A percentile compares a stretch with the other conserved stretches of the same genome.
These are phyloP conservation scores for Pardalotus punctatus DNA, from an alignment of 2,113 vertebrate species.

Conservation along the genomic window DNA sequence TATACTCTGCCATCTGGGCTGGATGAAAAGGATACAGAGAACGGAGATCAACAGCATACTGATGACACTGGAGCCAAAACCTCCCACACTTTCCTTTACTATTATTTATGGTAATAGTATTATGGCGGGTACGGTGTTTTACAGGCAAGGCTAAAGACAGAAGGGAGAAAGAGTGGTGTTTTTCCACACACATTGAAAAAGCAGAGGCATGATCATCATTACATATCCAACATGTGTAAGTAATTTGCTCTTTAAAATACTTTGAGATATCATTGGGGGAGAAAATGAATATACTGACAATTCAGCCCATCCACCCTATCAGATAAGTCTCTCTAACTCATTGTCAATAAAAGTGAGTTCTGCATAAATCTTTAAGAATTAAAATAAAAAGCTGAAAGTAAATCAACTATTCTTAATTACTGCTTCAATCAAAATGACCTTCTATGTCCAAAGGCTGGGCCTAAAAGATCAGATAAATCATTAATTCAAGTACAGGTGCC, in stretches of 20 bases:
- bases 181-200: constrained; percentile 41
- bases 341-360: background rate
- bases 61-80: constrained; percentile 61
- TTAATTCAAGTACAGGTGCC: background rate
- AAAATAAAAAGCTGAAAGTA: background rate
- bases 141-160: constrained; percentile 31
- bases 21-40: constrained; percentile 56
- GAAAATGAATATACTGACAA: background rate
- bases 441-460: background rate
- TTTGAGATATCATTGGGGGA: background rate
- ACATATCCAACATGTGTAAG: constrained; percentile 29
- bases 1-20: constrained; percentile 54
- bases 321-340: background rate
- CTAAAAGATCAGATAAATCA: background rate
- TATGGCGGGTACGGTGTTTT: constrained; percentile 21
- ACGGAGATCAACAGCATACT: constrained; percentile 48
- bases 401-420: background rate
- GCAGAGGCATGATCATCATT: constrained; percentile 4
- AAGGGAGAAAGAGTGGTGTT: background rate
- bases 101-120: constrained; percentile 63
- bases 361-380: background rate
- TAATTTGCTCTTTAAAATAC: constrained; percentile 4
- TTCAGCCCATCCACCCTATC: background rate
- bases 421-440: background rate
- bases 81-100: constrained; percentile 56